Base-by-base conservation (phyloP, 2,888 invertebrate genomes). In the Spilosoma lubricipeda region DNA sequence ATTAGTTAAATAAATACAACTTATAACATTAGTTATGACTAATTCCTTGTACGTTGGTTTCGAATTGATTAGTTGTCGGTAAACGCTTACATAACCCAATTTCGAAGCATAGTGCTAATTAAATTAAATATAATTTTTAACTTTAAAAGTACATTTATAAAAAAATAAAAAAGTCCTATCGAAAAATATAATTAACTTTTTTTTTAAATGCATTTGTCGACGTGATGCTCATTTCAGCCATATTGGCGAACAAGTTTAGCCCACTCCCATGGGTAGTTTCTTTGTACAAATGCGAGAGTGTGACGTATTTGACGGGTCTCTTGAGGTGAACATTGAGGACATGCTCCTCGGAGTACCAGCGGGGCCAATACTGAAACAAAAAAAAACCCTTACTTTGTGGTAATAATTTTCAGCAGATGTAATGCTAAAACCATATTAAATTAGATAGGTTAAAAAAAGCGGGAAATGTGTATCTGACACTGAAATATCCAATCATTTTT, bases 251-350 rank as follows among this genome's bases (percentile, higher is more conserved):
- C 94, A 80, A 98, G 96, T 92, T 97, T 97, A 72, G 96, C 96
- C 98, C 98, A 98, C 89, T 98, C 97, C 93, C 97, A 97, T 1
- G 98, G 98, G 88, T 97, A 97, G 91, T 97, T 97, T 78, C 97
- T 94, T 86, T 98, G 98, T 67, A 98, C 97, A 91, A 96, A 97
- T 0, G 97, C 96, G n/a, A 98, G 95, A 4, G 97, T 98, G 86
- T 97, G 97, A 83, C 97, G 96, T 83, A 98, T 97, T 92, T 98
- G 97, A 59, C 95, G 94, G 68, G 96, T 96, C 90, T 98, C 97
- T 80, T 96, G 96, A 8, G 96, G 94, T 0, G 96, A 96, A 87
- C 98, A 98, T 84, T 97, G 97, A 0, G 97, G 97, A 86, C 98
- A 98, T 3, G 97, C 95, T 3, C 97, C 98, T 79, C 97, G 96